phyloP scores from a whole-genome alignment of 2,797 vertebrate species.

The Aphelocoma californica region DNA sequence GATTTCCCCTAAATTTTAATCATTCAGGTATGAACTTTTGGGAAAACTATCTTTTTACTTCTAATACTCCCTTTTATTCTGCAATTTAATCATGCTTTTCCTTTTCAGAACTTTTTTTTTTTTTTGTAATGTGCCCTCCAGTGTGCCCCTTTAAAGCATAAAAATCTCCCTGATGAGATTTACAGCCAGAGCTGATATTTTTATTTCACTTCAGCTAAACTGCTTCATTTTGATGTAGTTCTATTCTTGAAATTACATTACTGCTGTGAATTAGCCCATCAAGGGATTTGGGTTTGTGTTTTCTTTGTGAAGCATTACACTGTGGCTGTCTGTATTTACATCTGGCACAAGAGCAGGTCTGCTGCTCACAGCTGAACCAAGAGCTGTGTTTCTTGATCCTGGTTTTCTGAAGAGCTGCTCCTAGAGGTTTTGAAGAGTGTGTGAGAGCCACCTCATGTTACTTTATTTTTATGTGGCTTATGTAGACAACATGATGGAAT shows the following conservation, averaged over 20 bases:
- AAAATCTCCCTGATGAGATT: neutral
- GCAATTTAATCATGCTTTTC: neutral
- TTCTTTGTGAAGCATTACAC: neutral
- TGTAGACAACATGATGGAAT: neutral
- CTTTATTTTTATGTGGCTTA: neutral
- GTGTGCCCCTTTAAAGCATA: neutral
- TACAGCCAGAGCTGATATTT: neutral
- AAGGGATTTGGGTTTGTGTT: neutral
- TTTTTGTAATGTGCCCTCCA: neutral
- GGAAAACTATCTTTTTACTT: neutral
- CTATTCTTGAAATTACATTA: slow-evolving; percentile 14
- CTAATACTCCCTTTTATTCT: neutral
- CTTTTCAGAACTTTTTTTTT: neutral
- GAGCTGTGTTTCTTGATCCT: neutral
- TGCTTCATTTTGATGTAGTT: slow-evolving; percentile 2
- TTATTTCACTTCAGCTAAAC: neutral
- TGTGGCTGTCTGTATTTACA: neutral
- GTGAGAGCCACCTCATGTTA: neutral
- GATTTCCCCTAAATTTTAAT: neutral
- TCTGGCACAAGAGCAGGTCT: neutral
- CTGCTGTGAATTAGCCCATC: neutral
- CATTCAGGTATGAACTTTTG: neutral
- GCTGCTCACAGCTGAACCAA: neutral
- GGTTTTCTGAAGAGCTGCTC: neutral
- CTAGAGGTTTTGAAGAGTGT: neutral